These are phyloP conservation scores for Dunckerocampus dactyliophorus DNA, from an alignment of 2,113 vertebrate genomes.

Conservation along the genomic window DNA sequence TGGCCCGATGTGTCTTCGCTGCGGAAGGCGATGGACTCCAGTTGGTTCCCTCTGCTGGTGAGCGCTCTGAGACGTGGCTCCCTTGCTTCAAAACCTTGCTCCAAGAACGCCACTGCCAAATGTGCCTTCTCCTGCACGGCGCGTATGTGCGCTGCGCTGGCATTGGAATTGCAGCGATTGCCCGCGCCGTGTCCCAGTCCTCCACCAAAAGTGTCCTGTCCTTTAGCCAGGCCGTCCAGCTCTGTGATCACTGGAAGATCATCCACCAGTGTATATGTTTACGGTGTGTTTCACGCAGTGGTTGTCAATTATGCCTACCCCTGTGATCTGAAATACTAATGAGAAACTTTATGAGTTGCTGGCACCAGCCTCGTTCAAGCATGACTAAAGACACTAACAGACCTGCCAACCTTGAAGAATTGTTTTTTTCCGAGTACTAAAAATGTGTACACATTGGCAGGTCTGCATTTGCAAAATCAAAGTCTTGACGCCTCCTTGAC, in stretches of 20 bases:
- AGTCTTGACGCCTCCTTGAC: too few relatives aligned
- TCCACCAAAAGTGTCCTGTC: constrained; percentile 80
- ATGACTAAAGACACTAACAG: too few relatives aligned
- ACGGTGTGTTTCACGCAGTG: too few relatives aligned
- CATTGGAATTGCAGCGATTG: constrained; percentile 40
- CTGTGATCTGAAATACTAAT: too few relatives aligned
- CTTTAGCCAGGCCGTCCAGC: constrained; percentile 93
- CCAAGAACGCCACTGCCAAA: constrained; percentile 86
- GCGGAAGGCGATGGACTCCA: constrained; percentile 96
- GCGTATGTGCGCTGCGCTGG: constrained; percentile 70
- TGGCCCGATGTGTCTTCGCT: constrained; percentile 96
- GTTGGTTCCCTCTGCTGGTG: constrained; percentile 92
- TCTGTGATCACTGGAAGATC: constrained; percentile 87
- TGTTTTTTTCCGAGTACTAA: too few relatives aligned
- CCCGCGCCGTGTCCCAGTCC: constrained; percentile 63
- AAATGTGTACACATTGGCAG: too few relatives aligned
- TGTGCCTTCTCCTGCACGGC: constrained; percentile 90
- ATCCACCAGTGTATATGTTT: background rate
- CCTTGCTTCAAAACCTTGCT: constrained; percentile 83
- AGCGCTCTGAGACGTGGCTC: constrained; percentile 87
- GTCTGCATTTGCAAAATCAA: too few relatives aligned
- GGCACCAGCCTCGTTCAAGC: too few relatives aligned
- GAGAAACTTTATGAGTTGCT: too few relatives aligned
- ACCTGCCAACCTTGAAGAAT: too few relatives aligned
- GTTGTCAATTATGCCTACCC: too few relatives aligned